Percentiles rank a stretch among this genome's conserved stretches.
Conservation (phyloP, 2,888 invertebrate species). For the Eupithecia inturbata region DNA sequence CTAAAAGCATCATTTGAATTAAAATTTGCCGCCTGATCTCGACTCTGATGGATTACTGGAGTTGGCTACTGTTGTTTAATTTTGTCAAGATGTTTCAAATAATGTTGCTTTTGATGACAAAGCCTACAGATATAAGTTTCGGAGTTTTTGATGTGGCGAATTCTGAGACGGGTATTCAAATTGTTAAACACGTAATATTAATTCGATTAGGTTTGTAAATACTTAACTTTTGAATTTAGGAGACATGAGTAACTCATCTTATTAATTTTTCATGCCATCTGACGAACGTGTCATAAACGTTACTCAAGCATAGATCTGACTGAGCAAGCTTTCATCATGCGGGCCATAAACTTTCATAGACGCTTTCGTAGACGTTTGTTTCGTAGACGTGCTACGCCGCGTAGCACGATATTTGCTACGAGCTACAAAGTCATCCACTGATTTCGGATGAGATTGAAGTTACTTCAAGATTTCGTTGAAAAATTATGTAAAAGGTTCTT, state of each 20-base stretch:
- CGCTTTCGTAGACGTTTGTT: background rate
- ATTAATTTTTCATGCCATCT: background rate
- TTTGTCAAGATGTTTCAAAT: constrained; percentile 31
- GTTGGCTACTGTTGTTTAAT: constrained; percentile 58
- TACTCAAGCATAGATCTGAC: too few species aligned
- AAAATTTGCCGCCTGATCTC: constrained; percentile 82
- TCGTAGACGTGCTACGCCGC: constrained; percentile 10
- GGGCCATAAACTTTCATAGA: too few species aligned
- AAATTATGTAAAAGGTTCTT: constrained; percentile 3
- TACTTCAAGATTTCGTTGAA: background rate
- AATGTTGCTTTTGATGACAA: constrained; percentile 32
- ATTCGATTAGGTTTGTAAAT: background rate
- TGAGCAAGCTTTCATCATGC: too few species aligned
- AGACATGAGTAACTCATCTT: background rate
- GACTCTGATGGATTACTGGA: constrained; percentile 79
- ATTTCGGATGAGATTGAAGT: background rate
- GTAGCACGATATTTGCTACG: constrained; percentile 16
- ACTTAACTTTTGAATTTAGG: background rate
- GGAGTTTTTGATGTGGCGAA: constrained; percentile 20
- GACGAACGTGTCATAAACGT: background rate
- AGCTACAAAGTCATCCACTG: background rate
- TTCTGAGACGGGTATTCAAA: constrained; percentile 28
- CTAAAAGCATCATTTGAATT: constrained; percentile 80
- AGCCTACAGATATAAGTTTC: constrained; percentile 23
- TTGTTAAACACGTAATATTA: constrained; percentile 25